Percentiles rank a stretch among this genome's conserved stretches.
Conservation (phyloP, 2,888 invertebrate species). For the Machimus atricapillus region DNA sequence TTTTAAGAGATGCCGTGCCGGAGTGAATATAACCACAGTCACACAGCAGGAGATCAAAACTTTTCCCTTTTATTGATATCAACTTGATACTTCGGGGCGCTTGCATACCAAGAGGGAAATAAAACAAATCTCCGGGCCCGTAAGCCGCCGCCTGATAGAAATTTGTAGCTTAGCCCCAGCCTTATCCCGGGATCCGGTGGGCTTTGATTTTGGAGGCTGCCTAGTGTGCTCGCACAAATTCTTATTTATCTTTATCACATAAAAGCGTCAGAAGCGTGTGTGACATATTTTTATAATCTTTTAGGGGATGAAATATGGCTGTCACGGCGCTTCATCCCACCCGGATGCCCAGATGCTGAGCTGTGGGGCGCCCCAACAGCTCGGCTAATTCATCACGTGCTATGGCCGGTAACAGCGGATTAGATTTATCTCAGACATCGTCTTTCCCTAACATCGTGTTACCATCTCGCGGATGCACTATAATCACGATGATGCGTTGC, state of each 20-base stretch:
- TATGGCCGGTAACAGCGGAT: neutral
- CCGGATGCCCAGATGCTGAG: neutral
- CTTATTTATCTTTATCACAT: constrained; percentile 33
- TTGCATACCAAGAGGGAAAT: constrained; percentile 22
- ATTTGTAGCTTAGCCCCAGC: constrained; percentile 33
- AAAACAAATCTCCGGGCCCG: constrained; percentile 16
- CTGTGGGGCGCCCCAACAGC: neutral
- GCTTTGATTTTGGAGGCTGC: constrained; percentile 20
- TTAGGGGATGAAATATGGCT: constrained; percentile 11
- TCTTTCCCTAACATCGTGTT: neutral
- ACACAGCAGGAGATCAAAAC: neutral
- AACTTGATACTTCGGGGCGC: neutral
- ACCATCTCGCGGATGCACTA: neutral
- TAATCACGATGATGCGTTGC: neutral
- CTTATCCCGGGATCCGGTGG: constrained; percentile 19
- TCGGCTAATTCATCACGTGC: neutral
- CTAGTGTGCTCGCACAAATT: neutral
- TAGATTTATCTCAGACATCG: neutral
- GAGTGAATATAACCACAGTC: neutral
- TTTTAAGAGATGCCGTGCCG: neutral
- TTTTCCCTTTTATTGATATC: neutral
- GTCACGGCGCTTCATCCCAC: neutral
- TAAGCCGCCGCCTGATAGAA: neutral
- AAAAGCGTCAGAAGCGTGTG: constrained; percentile 29
- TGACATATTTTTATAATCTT: constrained; percentile 37